Base-by-base conservation (phyloP, 2,797 vertebrate genomes). In the Sardinella longiceps region DNA sequence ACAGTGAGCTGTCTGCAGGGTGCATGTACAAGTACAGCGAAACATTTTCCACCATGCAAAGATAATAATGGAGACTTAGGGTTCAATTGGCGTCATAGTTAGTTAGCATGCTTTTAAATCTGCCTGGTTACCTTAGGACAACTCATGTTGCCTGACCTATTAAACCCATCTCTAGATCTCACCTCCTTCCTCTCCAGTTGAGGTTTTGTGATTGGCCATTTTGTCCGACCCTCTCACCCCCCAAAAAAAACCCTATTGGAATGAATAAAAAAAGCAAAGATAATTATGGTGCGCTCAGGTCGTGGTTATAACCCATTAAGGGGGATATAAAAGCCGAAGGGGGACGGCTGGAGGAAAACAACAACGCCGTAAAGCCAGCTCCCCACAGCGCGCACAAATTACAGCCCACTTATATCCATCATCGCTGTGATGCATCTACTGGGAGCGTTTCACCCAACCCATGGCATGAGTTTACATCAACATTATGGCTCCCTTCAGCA, bases 301-400 rank as follows among this genome's bases (percentile, higher is more conserved):
- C 84, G 56, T 46, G 85, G 87, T 88, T 90, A 84, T 66, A 87
- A 89, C 87, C 82, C 85, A 90, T 92, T 88, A 87, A 88, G 80
- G 84, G 18, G 90, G 87, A 88, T 80, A 84, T 94, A 93, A 94
- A 95, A 94, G 86, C 28, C 84, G 89, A 91, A 86, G 85, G 86
- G 86, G 88, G 90, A 90, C 88, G 87, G 91, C 88, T 88, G 83
- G 87, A 92, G 91, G 91, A 93, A 92, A 94, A 94, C 93, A 93
- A 92, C 90, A 89, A 89, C 91, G 89, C 90, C 92, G 93, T 95
- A 93, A 94, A 91, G 84, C 85, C 14, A 45, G 82, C 88, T 86
- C 87, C 93, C 93, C 81, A 91, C 90, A 90, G 93, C 84, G 91
- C 45, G 70, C 86, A 92, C 92, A 93, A 94, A 94, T 94, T 93